Percentiles rank a stretch among this genome's conserved stretches.
Conservation (phyloP, 2,797 vertebrate genomes). For the Alosa sapidissima region DNA sequence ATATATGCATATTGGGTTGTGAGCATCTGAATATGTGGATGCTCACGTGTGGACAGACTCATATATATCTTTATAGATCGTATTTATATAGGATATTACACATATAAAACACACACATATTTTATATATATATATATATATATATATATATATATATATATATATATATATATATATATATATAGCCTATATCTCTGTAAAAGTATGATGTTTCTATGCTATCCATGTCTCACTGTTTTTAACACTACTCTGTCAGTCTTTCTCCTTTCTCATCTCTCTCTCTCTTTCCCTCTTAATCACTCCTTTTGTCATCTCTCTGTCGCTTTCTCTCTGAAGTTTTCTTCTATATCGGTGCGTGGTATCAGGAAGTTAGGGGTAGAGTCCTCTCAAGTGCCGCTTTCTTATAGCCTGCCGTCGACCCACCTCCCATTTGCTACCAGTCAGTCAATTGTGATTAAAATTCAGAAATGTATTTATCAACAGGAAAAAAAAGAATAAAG, state of each 20-base stretch:
- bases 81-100: constrained; percentile 3
- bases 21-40: constrained; percentile 47
- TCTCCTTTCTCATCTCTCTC: constrained; percentile 21
- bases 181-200: constrained; percentile 68
- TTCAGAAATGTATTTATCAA: background rate
- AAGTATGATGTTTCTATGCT: constrained; percentile 60
- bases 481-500: no score
- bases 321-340: background rate
- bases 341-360: background rate
- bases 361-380: background rate
- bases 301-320: background rate
- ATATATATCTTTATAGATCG: constrained; percentile 34
- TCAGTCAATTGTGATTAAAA: background rate
- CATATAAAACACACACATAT: constrained; percentile 46
- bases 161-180: constrained; percentile 67
- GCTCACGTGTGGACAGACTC: constrained; percentile 41
- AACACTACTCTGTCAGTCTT: constrained; percentile 45
- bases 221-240: constrained; percentile 23
- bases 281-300: background rate
- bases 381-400: constrained; percentile 16
- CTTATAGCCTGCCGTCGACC: background rate
- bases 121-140: constrained; percentile 67
- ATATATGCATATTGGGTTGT: constrained; percentile 31
- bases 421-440: background rate
- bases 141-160: constrained; percentile 71